Base-by-base conservation (phyloP, 2,113 vertebrate species). In the Leucosticte australis region DNA sequence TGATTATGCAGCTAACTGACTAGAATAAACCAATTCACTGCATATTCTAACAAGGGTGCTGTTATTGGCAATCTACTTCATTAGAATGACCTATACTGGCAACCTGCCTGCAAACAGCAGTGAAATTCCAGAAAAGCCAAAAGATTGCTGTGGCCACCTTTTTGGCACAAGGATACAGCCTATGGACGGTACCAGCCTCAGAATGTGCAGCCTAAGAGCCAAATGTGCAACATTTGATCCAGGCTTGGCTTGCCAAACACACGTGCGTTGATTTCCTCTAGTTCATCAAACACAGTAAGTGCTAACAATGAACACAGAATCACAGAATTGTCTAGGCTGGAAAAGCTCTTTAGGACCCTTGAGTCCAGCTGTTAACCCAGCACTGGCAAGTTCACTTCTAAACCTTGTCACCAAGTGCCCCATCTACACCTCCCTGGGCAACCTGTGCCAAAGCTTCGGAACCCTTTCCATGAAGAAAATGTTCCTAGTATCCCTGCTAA, bases 1-100 rank as follows among this genome's bases (percentile, higher is more conserved):
- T 82, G 71, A 94, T 94, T 93, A 81, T 71, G 49, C 50, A 84
- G 63, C 86, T 83, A 90, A 94, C 60, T 74, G 73, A 75, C 78
- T 90, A 86, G 79, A 95, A 96, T 74, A 91, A 94, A 87, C 55
- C 26, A 52, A 78, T 52, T 83, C 20, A 33, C 57, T 13, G 3
- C 14, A 1, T 75, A 74, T 37, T 83, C 64, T 75, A 94, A 89
- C 30, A 60, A 86, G 68, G 44, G 60, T 64, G 39, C 52, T 70
- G 50, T 89, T 83, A 78, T 27, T 47, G 47, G 71, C 68, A 93
- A 63, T 27, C 53, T 44, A 63, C 71, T 85, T 92, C 56, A 87
- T 4, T 37, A 56, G 65, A 78, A 89, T 69, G 62, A 82, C 74
- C 50, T 53, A 18, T 0, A 0, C 53, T 64, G 84, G 90, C 93